Conservation (phyloP, 2,113 vertebrate species). For the Anarhynchus alexandrinus region DNA sequence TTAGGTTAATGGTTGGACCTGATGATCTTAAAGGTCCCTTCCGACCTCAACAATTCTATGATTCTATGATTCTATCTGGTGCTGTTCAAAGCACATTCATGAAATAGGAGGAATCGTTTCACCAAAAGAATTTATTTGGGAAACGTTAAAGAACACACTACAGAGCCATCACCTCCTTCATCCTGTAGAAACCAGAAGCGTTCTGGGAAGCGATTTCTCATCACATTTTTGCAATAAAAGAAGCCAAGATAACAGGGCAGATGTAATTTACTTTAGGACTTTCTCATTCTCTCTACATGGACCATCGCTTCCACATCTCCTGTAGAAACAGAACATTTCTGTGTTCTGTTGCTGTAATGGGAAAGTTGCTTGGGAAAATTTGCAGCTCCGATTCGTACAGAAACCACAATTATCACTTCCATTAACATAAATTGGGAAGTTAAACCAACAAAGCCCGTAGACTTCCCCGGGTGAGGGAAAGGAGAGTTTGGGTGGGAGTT, state of each 20-base stretch:
- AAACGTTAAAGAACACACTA: not conserved
- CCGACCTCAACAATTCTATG: too few relatives aligned
- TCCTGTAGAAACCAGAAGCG: not conserved
- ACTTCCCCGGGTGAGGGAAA: not conserved
- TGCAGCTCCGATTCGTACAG: not conserved
- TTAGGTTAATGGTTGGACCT: too few relatives aligned
- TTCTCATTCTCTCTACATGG: not conserved
- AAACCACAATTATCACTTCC: not conserved
- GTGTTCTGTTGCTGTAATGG: not conserved
- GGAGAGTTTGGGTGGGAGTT: not conserved
- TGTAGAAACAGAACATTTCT: not conserved
- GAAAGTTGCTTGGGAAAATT: slow-evolving; percentile 2
- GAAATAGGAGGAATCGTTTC: not conserved
- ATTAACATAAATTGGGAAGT: not conserved
- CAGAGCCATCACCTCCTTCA: not conserved
- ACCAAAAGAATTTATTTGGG: not conserved
- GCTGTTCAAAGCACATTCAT: not conserved
- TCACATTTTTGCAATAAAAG: not conserved
- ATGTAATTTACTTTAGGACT: not conserved
- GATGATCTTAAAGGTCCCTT: too few relatives aligned
- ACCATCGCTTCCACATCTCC: not conserved
- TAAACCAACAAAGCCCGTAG: not conserved
- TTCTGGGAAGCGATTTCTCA: not conserved
- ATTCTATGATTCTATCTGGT: too few relatives aligned
- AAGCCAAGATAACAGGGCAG: not conserved